Conservation (phyloP, 2,113 vertebrate species). For the Gnathonemus longibarbis region DNA sequence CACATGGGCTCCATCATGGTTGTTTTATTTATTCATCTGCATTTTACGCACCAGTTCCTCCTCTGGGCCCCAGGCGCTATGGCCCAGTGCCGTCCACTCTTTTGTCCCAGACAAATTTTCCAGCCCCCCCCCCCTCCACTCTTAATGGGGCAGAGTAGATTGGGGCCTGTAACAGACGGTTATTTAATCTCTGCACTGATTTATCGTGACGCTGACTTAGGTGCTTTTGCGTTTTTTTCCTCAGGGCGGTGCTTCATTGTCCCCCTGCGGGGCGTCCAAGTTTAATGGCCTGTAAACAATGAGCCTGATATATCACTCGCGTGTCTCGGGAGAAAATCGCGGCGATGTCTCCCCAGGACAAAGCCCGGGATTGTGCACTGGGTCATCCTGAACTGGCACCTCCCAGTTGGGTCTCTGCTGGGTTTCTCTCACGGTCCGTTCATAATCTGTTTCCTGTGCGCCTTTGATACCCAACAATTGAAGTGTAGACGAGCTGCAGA, state of each 20-base stretch:
- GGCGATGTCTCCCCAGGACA: not conserved
- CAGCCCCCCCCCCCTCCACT: not conserved
- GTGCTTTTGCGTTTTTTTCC: not conserved
- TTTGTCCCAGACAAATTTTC: not conserved
- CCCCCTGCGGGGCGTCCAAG: not conserved
- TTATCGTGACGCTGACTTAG: not conserved
- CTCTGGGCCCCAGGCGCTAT: not conserved
- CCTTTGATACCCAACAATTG: not conserved
- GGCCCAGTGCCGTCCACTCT: not conserved
- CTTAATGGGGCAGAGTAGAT: not conserved
- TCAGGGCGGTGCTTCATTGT: constrained; percentile 3
- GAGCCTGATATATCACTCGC: constrained; percentile 19
- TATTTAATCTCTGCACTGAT: constrained; percentile 3
- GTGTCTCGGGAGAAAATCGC: constrained; percentile 2
- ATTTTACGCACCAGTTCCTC: not conserved
- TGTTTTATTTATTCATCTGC: not conserved
- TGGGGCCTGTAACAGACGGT: not conserved
- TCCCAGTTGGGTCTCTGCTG: not conserved
- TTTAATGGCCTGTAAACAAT: constrained; percentile 33
- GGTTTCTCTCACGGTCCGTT: not conserved
- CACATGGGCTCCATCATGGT: not conserved
- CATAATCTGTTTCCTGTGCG: not conserved
- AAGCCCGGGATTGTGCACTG: not conserved
- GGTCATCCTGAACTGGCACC: not conserved
- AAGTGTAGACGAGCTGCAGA: not conserved